Conservation (phyloP, 1,140 invertebrate species). For the Pseudomyrmex pallidus region DNA sequence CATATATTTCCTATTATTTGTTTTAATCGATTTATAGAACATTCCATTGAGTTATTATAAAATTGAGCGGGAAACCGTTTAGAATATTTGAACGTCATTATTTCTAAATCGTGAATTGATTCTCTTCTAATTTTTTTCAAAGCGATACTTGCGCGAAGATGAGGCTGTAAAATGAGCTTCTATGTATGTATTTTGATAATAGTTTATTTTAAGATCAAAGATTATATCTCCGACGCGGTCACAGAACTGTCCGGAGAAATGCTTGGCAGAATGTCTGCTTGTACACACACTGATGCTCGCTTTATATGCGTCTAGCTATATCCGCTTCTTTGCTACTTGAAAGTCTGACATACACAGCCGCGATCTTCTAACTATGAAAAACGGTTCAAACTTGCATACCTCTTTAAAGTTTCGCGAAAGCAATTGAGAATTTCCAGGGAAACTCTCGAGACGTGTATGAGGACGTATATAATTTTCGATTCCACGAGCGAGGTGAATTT, state of each 20-base stretch:
- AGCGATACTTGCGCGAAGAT: not conserved
- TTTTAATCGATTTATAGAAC: not conserved
- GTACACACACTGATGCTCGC: not conserved
- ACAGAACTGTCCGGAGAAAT: constrained; percentile 20
- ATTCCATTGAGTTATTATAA: too few relatives aligned
- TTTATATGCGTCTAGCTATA: constrained; percentile 47
- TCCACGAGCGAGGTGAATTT: constrained; percentile 11
- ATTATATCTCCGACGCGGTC: constrained; percentile 29
- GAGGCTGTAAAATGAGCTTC: not conserved
- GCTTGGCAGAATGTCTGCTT: constrained; percentile 21
- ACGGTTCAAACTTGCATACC: constrained; percentile 61
- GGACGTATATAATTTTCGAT: constrained; percentile 45
- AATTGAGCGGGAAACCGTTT: too few relatives aligned
- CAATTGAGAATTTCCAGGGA: constrained; percentile 63
- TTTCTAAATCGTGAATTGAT: not conserved
- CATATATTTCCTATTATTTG: constrained; percentile 36
- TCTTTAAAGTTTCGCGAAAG: constrained; percentile 62
- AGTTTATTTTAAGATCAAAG: constrained; percentile 26
- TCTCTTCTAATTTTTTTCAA: not conserved
- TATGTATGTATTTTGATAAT: not conserved
- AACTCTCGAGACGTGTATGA: constrained; percentile 52
- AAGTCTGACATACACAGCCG: constrained; percentile 54
- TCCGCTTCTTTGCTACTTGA: constrained; percentile 58
- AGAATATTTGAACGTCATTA: not conserved
- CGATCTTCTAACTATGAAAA: constrained; percentile 67